Base-by-base conservation (phyloP, 2,797 vertebrate species). In the Spheniscus humboldti region DNA sequence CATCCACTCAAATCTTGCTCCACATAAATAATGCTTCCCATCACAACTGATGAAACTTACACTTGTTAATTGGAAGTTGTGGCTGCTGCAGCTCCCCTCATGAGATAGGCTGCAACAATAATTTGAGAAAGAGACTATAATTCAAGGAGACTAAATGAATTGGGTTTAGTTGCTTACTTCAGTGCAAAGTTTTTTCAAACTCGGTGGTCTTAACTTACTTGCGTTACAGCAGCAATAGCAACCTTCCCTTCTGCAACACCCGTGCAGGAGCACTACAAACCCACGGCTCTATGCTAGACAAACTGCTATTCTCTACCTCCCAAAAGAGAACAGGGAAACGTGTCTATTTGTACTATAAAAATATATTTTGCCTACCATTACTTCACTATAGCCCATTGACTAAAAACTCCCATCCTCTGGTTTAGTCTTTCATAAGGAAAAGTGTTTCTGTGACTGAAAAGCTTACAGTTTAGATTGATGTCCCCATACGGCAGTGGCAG, bases 401-500 rank as follows among this genome's bases (percentile, higher is more conserved):
- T 75, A 48, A 72, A 63, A 92, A 72, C 41, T 52, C 33, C 5
- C 33, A 43, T 69, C 35, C 43, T 52, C 39, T 56, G 10, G 13
- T 66, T 91, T 30, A 74, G 39, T 45, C 27, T 88, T 73, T 56
- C 7, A 7, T 25, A 75, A 8, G 9, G 9, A 75, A 35, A 93
- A 86, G 33, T 28, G 45, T 19, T 66, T 68, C 25, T 52, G 6
- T 17, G 19, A 57, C 7, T 71, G 37, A 63, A 83, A 88, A 78
- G 96, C 99, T 98, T 94, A 99, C 99, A 25, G 91, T 98, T 98
- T 53, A 98, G 97, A 85, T 99, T 99, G 93, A 99, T 98, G 97
- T 99, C 99, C 23, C 99, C 99, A 13, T 99, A 99, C 1, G 99
- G 99, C 88, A 99, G 98, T 2, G 99, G 99, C 95, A 99, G 98